Conservation (phyloP, 2,888 invertebrate genomes). For the Brenthis daphne region DNA sequence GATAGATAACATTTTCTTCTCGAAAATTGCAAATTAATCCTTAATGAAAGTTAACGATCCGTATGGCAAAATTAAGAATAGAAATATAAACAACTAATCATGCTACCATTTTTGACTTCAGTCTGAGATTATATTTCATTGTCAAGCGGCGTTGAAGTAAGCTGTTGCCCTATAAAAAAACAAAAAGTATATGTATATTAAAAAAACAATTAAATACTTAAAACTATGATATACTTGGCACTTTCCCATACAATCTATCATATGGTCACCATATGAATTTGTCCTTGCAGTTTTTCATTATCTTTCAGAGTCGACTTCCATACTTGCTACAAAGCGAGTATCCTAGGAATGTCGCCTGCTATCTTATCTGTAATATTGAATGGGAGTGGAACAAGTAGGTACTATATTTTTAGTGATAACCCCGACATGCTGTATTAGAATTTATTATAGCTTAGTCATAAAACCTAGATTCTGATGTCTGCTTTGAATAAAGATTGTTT, state of each 20-base stretch:
- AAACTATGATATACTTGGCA: background rate
- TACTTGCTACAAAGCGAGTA: constrained; percentile 33
- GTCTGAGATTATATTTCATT: too few species aligned
- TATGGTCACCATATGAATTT: background rate
- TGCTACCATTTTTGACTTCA: too few species aligned
- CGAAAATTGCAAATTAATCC: too few species aligned
- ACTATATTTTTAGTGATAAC: constrained; percentile 49
- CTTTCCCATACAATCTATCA: background rate
- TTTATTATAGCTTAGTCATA: constrained; percentile 42
- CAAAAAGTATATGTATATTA: too few species aligned
- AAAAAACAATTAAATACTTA: too few species aligned
- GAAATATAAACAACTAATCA: too few species aligned
- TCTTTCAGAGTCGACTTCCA: constrained; percentile 26
- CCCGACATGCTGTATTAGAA: constrained; percentile 44
- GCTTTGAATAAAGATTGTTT: constrained; percentile 26
- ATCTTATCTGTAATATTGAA: constrained; percentile 49
- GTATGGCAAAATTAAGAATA: too few species aligned
- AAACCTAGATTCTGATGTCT: constrained; percentile 29
- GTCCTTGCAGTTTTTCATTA: constrained; percentile 18
- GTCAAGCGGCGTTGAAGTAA: too few species aligned
- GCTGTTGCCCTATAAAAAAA: too few species aligned
- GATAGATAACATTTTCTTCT: too few species aligned
- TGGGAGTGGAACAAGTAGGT: constrained; percentile 39
- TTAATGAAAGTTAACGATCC: too few species aligned
- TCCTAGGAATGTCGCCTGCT: constrained; percentile 47